These are phyloP conservation scores for Diarsia dahlii DNA, from an alignment of 2,888 invertebrate genomes.

Conservation along the genomic window DNA sequence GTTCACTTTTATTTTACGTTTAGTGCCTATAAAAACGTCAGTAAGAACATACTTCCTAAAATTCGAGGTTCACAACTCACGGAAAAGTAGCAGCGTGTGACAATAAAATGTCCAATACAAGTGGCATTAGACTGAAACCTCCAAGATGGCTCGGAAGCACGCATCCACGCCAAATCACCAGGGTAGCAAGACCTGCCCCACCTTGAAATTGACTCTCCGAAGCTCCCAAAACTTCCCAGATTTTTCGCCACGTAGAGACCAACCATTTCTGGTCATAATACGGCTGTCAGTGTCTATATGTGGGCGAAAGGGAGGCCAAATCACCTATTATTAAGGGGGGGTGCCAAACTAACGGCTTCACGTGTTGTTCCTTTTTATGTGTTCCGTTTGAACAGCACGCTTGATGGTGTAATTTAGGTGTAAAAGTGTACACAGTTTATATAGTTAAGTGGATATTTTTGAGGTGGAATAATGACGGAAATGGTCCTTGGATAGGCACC, in stretches of 20 bases:
- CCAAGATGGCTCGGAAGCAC: slow-evolving; percentile 85
- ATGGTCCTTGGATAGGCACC: slow-evolving; percentile 30
- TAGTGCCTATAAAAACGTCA: slow-evolving; percentile 87
- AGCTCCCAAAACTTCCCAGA: slow-evolving; percentile 4
- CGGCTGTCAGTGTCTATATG: slow-evolving; percentile 73
- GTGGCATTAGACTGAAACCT: slow-evolving; percentile 86
- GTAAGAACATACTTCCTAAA: slow-evolving; percentile 83
- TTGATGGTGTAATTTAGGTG: slow-evolving; percentile 86
- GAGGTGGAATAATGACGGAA: slow-evolving; percentile 54
- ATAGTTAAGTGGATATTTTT: slow-evolving; percentile 61
- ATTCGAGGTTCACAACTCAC: slow-evolving; percentile 84
- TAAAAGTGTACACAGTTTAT: slow-evolving; percentile 75
- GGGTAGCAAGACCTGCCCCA: slow-evolving; percentile 67
- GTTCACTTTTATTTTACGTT: slow-evolving; percentile 84
- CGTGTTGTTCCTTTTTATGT: slow-evolving; percentile 88
- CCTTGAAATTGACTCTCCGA: slow-evolving; percentile 38
- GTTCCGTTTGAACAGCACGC: slow-evolving; percentile 83
- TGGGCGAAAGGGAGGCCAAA: slow-evolving; percentile 80
- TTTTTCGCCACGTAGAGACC: slow-evolving; percentile 69
- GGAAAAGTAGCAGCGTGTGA: slow-evolving; percentile 85
- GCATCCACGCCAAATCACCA: slow-evolving; percentile 79
- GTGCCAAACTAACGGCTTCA: slow-evolving; percentile 88
- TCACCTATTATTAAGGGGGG: slow-evolving; percentile 89
- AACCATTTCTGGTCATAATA: slow-evolving; percentile 71
- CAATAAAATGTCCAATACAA: slow-evolving; percentile 89